Evolutionary conservation across 2,888 invertebrate species (phyloP), one percentile per base, ranked within the genome.

Genomic region (Antitype chi): DNA sequence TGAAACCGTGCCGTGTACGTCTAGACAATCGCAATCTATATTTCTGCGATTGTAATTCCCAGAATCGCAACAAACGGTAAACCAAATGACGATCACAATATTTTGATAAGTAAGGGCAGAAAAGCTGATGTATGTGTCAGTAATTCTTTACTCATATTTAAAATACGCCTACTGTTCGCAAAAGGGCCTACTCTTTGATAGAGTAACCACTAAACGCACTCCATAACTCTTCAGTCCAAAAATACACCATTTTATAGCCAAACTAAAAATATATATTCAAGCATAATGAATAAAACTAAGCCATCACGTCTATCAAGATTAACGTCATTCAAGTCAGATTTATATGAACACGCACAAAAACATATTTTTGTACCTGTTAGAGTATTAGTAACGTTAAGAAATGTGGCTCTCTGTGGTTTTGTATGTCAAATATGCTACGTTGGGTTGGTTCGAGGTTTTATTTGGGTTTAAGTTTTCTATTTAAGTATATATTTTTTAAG

Each of bases 261-360:
- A 86, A 76, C 78, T 78, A 83, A 84, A 80, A 84, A 71, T 38
- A 82, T 81, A 86, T 79, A 86, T 82, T 79, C 73, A 63, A 87
- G 82, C 86, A 69, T 87, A 85, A 84, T 87, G 85, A 88, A 88
- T 88, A 81, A 82, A 85, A 87, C 79, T 87, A 88, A 88, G 86
- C 88, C 81, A 86, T 60, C 75, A 80, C 87, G 88, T 88, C 88
- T 84, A 84, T 88, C 88, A 88, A 88, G 88, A 88, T 88, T 88
- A 88, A 80, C 85, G 88, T 88, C 88, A 84, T 87, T 86, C 88
- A 85, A 87, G 87, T 76, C 85, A 88, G 88, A 88, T 88, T 88
- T 88, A 88, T 88, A 87, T 74, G 87, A 85, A 84, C 87, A 84
- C 80, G 81, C 70, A 87, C 85, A 88, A 87, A 88, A 87, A 87